Base-by-base conservation (phyloP, 2,888 invertebrate genomes). In the Sussaba pulchella region DNA sequence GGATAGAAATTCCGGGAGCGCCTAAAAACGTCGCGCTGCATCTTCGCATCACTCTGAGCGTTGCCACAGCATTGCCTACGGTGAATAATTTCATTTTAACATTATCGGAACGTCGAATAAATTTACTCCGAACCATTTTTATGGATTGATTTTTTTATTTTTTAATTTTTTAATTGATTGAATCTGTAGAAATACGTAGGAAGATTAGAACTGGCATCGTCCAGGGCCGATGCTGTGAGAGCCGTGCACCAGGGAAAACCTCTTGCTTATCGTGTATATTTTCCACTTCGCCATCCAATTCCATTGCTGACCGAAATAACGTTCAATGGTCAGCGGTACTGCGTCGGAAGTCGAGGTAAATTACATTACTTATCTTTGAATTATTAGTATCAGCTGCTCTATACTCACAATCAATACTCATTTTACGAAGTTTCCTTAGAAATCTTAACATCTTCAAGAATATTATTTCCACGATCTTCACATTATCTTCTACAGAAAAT, bases 111-210 rank as follows among this genome's bases (percentile, higher is more conserved):
- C 52, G 6, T 2, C 26, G 1, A 2, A n/a, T 12, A 24, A 61
- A 43, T 47, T 2, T 24, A 45, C 5, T 14, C 17, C 26, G 43
- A 24, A 24, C n/a, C n/a, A n/a, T n/a, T n/a, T n/a, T n/a, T n/a
- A n/a, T n/a, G n/a, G n/a, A 47, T 36, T 54, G n/a, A n/a, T 43
- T 26, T 47, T 17, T 47, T 43, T 24, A 9, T 24, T 67, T 39
- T 72, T 70, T n/a, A n/a, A n/a, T n/a, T n/a, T n/a, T n/a, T n/a
- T n/a, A n/a, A n/a, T n/a, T n/a, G n/a, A n/a, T n/a, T n/a, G n/a
- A n/a, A n/a, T 50, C 47, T 75, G 17, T 36, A 91, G 91, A 86
- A 85, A 78, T 91, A 91, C 64, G 87, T 88, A 1, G 92, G 92
- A 2, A 85, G 84, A 71, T 72, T 92, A 57, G 87, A 91, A 77